Base-by-base conservation (phyloP, 2,113 vertebrate genomes). In the Neolamprologus longior region DNA sequence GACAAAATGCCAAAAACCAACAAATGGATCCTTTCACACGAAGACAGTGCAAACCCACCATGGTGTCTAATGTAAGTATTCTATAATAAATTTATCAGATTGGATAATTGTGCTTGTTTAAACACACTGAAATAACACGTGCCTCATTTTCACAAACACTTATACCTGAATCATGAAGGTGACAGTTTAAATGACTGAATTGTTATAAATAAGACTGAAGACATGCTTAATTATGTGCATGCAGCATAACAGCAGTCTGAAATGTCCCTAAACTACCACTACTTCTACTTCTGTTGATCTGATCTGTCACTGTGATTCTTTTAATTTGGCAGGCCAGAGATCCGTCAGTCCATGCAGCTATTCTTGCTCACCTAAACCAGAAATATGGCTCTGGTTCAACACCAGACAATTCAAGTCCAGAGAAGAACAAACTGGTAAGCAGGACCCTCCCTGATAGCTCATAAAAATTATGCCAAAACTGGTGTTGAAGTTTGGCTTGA, bases 11-110 rank as follows among this genome's bases (percentile, higher is more conserved):
- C 94, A 99, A 98, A 96, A 98, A 98, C 94, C 98, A 99, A 86
- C 98, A 99, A 91, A 99, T 99, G 99, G 99, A 99, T 82, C 99
- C 99, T 9, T 99, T 99, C 93, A 99, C 99, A 31, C 95, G 99
- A 88, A 96, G 99, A 91, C 99, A 99, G 86, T 99, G 99, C 96
- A 99, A 99, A 94, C 99, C 99, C 83, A 99, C 99, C 47, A 99
- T 99, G 94, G 99, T 99, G 89, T 99, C 99, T n/a, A 99, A 99
- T 33, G 99, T 99, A 96, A 97, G 98, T 33, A 19, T 61, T 58
- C 21, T 45, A 7, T 7, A 4, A 50, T n/a, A 4, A 33, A 33
- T 55, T 54, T 31, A 33, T 52, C 4, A n/a, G 26, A 78, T 52
- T 78, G 3, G 17, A 78, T 78, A 52, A 31, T 52, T 50, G 26